Conservation (phyloP, 2,797 vertebrate genomes). For the Ambastaia sidthimunki region DNA sequence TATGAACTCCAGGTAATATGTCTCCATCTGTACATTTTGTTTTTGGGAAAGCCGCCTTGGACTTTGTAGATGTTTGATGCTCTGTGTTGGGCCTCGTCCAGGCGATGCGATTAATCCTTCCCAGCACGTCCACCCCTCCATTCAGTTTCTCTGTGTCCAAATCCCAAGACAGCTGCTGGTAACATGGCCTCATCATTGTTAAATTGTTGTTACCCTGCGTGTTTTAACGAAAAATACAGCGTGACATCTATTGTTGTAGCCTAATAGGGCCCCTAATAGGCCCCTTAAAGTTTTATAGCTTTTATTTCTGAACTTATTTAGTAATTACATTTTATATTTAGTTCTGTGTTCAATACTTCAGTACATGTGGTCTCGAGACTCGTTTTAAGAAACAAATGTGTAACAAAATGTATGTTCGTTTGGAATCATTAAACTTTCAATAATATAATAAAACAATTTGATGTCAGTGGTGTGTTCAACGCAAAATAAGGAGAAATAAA, state of each 20-base stretch:
- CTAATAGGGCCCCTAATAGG: neutral
- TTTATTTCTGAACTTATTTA: too few relatives aligned
- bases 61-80: slow-evolving; percentile 46
- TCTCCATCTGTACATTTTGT: slow-evolving; percentile 4
- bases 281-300: neutral
- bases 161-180: neutral
- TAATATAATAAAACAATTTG: too few relatives aligned
- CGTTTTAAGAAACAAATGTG: too few relatives aligned
- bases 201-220: neutral
- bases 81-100: slow-evolving; percentile 54
- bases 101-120: slow-evolving; percentile 54
- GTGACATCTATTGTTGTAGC: neutral
- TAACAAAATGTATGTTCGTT: too few relatives aligned
- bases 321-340: too few relatives aligned
- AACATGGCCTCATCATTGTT: neutral
- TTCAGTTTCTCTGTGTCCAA: slow-evolving; percentile 25
- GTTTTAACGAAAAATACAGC: neutral
- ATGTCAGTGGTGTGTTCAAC: neutral
- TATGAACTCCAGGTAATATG: neutral
- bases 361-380: too few relatives aligned
- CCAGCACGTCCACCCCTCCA: slow-evolving; percentile 48
- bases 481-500: neutral
- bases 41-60: slow-evolving; percentile 26
- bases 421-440: too few relatives aligned
- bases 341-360: too few relatives aligned